These are phyloP conservation scores for Microchirus variegatus DNA, from an alignment of 2,797 vertebrate species.

Conservation along the genomic window DNA sequence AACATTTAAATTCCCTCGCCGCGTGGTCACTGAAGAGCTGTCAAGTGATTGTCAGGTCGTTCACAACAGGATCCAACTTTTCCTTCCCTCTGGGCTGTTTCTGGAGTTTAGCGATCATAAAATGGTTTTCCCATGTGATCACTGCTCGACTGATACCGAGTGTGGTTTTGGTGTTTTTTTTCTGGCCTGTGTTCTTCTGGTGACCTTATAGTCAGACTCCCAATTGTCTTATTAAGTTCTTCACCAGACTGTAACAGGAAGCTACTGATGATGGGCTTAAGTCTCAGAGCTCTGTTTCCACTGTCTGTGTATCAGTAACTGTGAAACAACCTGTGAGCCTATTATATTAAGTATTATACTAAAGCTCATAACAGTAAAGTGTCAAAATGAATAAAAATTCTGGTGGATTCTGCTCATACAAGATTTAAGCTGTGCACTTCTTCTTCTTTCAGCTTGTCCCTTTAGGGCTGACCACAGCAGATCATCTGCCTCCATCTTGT, in stretches of 20 bases:
- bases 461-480: too few species aligned
- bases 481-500: too few species aligned
- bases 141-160: constrained; percentile 35
- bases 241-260: constrained; percentile 61
- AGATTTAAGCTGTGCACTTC: too few species aligned
- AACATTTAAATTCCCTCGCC: constrained; percentile 23
- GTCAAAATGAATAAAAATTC: too few species aligned
- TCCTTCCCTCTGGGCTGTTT: constrained; percentile 11
- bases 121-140: constrained; percentile 47
- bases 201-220: constrained; percentile 61
- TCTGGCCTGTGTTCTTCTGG: constrained; percentile 34
- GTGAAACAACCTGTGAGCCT: not conserved
- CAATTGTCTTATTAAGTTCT: constrained; percentile 61
- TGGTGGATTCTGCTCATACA: too few species aligned
- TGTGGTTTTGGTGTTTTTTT: constrained; percentile 12
- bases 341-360: too few species aligned
- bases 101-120: constrained; percentile 15
- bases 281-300: constrained; percentile 10
- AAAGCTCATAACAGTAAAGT: too few species aligned
- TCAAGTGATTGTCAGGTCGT: constrained; percentile 19
- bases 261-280: constrained; percentile 40
- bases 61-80: constrained; percentile 26
- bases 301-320: constrained; percentile 18
- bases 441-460: too few species aligned
- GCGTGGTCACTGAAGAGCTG: constrained; percentile 5